These are phyloP conservation scores for Henricia sp. DNA, from an alignment of 53 echinoderm and acorn worm genomes.

Conservation along the genomic window DNA sequence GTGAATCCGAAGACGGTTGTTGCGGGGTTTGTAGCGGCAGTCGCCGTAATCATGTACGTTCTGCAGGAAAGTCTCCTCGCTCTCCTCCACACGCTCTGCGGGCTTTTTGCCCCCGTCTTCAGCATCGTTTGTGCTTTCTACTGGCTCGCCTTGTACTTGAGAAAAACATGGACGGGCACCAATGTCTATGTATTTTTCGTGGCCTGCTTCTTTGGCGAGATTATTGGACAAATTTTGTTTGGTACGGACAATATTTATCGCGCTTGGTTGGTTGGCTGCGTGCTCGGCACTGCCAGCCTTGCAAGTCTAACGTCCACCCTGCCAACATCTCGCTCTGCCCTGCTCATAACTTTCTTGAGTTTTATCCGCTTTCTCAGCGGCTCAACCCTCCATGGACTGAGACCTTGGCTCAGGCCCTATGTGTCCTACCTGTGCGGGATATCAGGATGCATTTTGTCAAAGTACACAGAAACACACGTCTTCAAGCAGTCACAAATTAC, in stretches of 20 bases:
- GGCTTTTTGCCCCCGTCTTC: slow-evolving; percentile 93
- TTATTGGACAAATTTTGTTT: slow-evolving; percentile 86
- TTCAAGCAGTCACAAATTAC: slow-evolving; percentile 80
- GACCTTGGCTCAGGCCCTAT: slow-evolving; percentile 87
- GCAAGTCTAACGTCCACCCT: slow-evolving; percentile 90
- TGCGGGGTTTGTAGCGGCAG: slow-evolving; percentile 64
- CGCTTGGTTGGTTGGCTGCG: slow-evolving; percentile 87
- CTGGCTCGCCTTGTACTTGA: slow-evolving; percentile 93
- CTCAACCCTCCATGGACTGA: slow-evolving; percentile 84
- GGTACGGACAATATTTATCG: slow-evolving; percentile 85
- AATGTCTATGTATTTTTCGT: slow-evolving; percentile 98
- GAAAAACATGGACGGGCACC: slow-evolving; percentile 96
- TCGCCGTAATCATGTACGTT: slow-evolving; percentile 76
- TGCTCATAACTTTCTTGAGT: slow-evolving; percentile 95
- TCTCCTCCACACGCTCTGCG: slow-evolving; percentile 84
- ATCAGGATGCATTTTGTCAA: slow-evolving; percentile 86
- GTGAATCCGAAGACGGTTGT: slow-evolving; percentile 68
- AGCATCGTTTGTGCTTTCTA: slow-evolving; percentile 97
- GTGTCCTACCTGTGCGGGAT: slow-evolving; percentile 98
- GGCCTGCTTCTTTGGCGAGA: slow-evolving; percentile 90
- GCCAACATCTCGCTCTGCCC: slow-evolving; percentile 84
- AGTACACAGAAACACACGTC: slow-evolving; percentile 89
- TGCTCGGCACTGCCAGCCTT: slow-evolving; percentile 76
- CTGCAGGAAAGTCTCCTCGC: slow-evolving; percentile 83
- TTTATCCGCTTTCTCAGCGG: slow-evolving; percentile 95